These are phyloP conservation scores for Sitodiplosis mosellana DNA, from an alignment of 1,140 invertebrate species.

Conservation along the genomic window DNA sequence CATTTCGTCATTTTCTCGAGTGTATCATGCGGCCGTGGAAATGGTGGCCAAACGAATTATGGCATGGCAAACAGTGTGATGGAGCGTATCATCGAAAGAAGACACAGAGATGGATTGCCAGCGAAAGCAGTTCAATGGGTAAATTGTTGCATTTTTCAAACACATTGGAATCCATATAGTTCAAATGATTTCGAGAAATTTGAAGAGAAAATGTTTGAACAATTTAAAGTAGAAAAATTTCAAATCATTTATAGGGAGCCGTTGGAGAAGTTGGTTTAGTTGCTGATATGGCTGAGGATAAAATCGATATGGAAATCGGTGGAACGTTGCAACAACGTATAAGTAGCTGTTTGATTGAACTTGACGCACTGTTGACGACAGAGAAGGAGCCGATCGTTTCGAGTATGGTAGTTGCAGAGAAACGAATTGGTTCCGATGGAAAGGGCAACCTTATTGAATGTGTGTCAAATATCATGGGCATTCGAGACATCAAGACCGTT, in stretches of 20 bases:
- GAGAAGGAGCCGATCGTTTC: conserved; percentile 40
- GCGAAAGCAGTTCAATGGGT: conserved; percentile 47
- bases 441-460: conserved; percentile 41
- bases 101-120: conserved; percentile 32
- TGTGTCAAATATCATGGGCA: conserved; percentile 43
- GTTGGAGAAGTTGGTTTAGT: conserved; percentile 52
- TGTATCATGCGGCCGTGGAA: conserved; percentile 72
- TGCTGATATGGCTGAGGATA: conserved; percentile 64
- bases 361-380: conserved; percentile 50
- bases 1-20: conserved; percentile 71
- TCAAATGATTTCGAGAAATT: no score
- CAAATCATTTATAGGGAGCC: conserved; percentile 25
- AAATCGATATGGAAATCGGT: conserved; percentile 53
- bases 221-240: no score
- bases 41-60: conserved; percentile 79
- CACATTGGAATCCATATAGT: no score
- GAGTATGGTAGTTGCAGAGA: conserved; percentile 62
- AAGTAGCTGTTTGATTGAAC: conserved; percentile 47
- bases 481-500: conserved; percentile 33
- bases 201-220: no score
- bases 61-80: conserved; percentile 55
- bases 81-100: conserved; percentile 47
- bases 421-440: conserved; percentile 31
- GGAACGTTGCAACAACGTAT: conserved; percentile 75
- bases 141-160: no score